Percentiles rank a stretch among this genome's conserved stretches.
phyloP scores from a whole-genome alignment of 2,888 invertebrate species.

The Trichogramma evanescens region DNA sequence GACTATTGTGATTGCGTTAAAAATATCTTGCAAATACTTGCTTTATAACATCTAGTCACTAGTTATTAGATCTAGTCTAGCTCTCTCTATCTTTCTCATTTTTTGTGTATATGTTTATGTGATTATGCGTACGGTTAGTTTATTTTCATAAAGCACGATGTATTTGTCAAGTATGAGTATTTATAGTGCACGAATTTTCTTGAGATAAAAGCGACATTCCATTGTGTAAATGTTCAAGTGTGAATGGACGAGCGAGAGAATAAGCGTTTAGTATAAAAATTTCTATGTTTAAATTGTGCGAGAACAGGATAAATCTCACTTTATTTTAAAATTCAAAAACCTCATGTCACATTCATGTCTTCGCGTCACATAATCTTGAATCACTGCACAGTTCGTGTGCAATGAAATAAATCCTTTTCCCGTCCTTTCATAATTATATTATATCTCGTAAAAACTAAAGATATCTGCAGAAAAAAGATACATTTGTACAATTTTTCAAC shows the following conservation, averaged over 20 bases:
- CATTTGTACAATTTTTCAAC: too few species aligned
- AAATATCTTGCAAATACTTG: conserved; percentile 16
- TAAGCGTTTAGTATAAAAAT: not conserved
- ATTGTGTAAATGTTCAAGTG: not conserved
- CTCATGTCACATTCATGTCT: not conserved
- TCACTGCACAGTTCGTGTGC: conserved; percentile 8
- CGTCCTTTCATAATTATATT: conserved; percentile 16
- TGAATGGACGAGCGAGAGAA: too few species aligned
- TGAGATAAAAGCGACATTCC: not conserved
- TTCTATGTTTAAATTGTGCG: not conserved
- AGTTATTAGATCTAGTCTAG: conserved; percentile 23
- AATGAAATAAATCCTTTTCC: conserved; percentile 10
- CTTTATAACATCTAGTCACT: conserved; percentile 22
- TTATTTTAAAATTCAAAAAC: not conserved
- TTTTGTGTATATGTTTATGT: too few species aligned
- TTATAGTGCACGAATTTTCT: too few species aligned
- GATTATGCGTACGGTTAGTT: too few species aligned
- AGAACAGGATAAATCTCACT: not conserved
- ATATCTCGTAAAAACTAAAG: not conserved
- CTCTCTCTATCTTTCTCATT: conserved; percentile 4
- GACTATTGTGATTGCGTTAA: not conserved
- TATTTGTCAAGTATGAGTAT: too few species aligned
- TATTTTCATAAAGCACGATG: too few species aligned
- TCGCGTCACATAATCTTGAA: not conserved
- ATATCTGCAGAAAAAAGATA: not conserved